Base-by-base conservation (phyloP, 2,113 vertebrate species). In the Zosterops japonicus region DNA sequence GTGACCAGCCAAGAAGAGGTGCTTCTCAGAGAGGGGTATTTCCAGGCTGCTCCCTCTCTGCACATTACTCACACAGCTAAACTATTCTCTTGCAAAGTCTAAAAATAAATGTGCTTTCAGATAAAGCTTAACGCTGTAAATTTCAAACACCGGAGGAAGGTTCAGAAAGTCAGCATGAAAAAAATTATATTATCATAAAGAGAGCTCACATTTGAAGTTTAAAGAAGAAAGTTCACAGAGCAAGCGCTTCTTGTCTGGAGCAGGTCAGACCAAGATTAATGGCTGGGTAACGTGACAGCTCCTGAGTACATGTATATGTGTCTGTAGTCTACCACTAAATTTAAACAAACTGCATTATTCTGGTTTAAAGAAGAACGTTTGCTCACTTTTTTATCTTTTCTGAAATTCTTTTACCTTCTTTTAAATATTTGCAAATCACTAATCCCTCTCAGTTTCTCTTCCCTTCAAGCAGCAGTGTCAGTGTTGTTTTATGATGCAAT, bases 91-190 rank as follows among this genome's bases (percentile, higher is more conserved):
- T 61, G 25, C 28, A 70, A 91, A 33, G 7, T 80, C 82, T 77
- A 91, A 95, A 94, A 94, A 87, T 83, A 91, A 94, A 83, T 70
- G 55, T 2, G 0, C 75, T 87, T 83, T 95, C 75, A 87, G 81
- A 75, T 68, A 83, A 83, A 94, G 33, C 82, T 79, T 78, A 70
- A 5, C 36, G 46, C 5, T 53, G 59, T 65, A 82, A 89, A 90
- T 42, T 87, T 89, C 72, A 95, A 87, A 79, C 35, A 61, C 44
- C 0, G 7, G 36, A 83, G 67, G 29, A 87, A 87, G 47, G 63
- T 85, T 94, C 70, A 91, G 82, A 80, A 94, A 94, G 70, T 74
- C 59, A 83, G 50, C 29, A 53, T 2, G 12, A 75, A 93, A 95
- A 94, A 87, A 69, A 72, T 12, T 65, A 4, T 89, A 52, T 50